Percentiles rank a stretch among this genome's conserved stretches.
phyloP scores from a whole-genome alignment of 2,113 vertebrate species.

The Rhea americana region DNA sequence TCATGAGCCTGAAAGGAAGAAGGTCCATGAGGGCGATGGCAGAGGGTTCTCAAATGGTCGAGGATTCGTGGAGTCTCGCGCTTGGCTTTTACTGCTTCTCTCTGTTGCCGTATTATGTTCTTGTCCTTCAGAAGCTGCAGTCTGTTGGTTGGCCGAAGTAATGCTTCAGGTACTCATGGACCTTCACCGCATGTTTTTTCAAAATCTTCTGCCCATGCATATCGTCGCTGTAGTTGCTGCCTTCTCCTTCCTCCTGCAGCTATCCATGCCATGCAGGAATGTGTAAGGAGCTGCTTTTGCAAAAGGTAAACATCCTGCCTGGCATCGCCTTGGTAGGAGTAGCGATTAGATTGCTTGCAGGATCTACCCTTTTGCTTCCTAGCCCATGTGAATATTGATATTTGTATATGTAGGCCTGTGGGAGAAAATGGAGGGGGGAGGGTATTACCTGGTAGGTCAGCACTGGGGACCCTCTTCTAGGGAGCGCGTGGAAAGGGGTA shows the following conservation, averaged over 20 bases:
- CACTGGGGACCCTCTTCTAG: background rate
- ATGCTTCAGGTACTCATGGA: background rate
- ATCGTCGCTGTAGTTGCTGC: fast-evolving
- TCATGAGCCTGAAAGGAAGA: background rate
- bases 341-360: background rate
- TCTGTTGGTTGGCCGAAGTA: background rate
- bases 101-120: background rate
- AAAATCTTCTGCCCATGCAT: background rate
- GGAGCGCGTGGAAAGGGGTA: background rate
- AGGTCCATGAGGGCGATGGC: background rate
- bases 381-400: background rate
- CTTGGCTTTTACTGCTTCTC: background rate
- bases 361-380: background rate
- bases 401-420: background rate
- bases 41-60: fast-evolving
- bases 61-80: background rate
- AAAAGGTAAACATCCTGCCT: background rate
- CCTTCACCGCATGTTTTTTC: background rate
- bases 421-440: background rate
- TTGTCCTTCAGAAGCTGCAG: background rate
- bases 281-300: background rate
- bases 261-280: fast-evolving
- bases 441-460: background rate
- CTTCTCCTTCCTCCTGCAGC: background rate
- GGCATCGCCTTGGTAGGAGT: background rate